A percentile compares a stretch with the other conserved stretches of the same genome.
Evolutionary conservation across 2,888 invertebrate genomes (phyloP).

Genomic region (Branchellion lobata): DNA sequence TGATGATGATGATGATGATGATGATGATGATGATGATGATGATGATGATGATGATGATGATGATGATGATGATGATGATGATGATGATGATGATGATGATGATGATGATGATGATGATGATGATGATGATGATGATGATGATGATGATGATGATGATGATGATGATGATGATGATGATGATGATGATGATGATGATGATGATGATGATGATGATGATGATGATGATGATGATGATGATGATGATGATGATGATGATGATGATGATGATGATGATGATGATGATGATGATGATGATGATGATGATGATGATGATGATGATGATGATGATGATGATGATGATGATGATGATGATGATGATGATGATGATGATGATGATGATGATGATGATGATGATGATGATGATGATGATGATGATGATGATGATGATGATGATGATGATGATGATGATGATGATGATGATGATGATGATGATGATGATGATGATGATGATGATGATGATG

Average conservation of each 20-base stretch:
- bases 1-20: constrained; percentile 20
- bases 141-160: neutral
- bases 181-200: neutral
- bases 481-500: neutral
- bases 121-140: neutral
- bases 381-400: constrained; percentile 32
- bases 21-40: too few species aligned
- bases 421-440: constrained; percentile 26
- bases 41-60: constrained; percentile 3
- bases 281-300: constrained; percentile 5
- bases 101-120: neutral
- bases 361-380: constrained; percentile 50
- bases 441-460: too few species aligned
- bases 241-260: neutral
- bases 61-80: neutral
- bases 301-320: neutral
- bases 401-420: constrained; percentile 41
- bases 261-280: neutral
- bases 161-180: neutral
- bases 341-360: neutral
- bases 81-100: neutral
- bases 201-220: constrained; percentile 1
- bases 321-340: too few species aligned
- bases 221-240: neutral
- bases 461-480: too few species aligned